Base-by-base conservation (phyloP, 2,888 invertebrate species). In the Philaethria dido region DNA sequence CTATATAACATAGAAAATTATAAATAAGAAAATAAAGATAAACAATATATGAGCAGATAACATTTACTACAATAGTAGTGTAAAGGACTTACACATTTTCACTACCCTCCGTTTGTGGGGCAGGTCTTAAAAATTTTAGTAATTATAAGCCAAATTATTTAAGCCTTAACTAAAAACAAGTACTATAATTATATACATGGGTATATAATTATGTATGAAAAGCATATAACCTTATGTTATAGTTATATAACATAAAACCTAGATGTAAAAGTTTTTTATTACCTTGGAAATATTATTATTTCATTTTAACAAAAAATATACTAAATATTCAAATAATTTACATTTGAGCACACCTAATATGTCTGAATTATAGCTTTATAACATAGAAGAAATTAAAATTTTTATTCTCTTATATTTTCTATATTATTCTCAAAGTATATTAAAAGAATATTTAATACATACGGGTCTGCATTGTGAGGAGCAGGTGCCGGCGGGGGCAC, bases 401-500 rank as follows among this genome's bases (percentile, higher is more conserved):
- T n/a, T n/a, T n/a, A n/a, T n/a, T n/a, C n/a, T n/a, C n/a, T n/a
- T n/a, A n/a, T n/a, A n/a, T n/a, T n/a, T n/a, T n/a, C n/a, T n/a
- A n/a, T n/a, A n/a, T n/a, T n/a, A n/a, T n/a, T n/a, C 25, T 25
- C 5, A 25, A 25, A 25, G 5, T 25, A 33, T 9, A 39, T 39
- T 39, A 39, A 39, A 39, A 39, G 4, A 16, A 4, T 16, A 16
- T 9, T 33, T 11, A 25, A 55, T 63, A 78, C 87, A 55, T 74
- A 88, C 88, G 80, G 20, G 68, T 88, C 88, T 14, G 22, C 11
- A 25, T 42, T 42, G 5, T 77, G 78, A n/a, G 83, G 66, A 79
- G 83, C 20, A 63, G 75, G 78, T 3, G 80, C 78, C 33, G 85
- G 87, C 62, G 85, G 85, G 18, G 88, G 87, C 54, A 84, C 85